These are phyloP conservation scores for Latrodectus elegans DNA, from an alignment of 2,888 invertebrate genomes.

Conservation along the genomic window DNA sequence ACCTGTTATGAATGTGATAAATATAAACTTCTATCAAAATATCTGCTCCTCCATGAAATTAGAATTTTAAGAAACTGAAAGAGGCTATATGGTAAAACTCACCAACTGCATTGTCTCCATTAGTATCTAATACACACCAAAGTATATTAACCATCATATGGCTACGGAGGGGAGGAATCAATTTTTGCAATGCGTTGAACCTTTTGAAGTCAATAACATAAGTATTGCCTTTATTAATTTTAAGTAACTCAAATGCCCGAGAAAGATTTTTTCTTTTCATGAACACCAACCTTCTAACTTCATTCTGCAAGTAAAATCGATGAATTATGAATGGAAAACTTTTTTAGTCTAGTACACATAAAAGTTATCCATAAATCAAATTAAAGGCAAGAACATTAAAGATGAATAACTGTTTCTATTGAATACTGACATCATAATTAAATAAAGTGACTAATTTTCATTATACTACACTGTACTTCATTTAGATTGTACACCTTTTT, in stretches of 20 bases:
- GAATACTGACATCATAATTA: too few species aligned
- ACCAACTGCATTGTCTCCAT: slow-evolving; percentile 73
- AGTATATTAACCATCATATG: slow-evolving; percentile 73
- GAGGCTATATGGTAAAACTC: slow-evolving; percentile 3
- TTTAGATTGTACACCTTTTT: too few species aligned
- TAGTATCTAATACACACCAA: slow-evolving; percentile 75
- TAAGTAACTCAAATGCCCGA: slow-evolving; percentile 75
- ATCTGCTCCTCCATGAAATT: too few species aligned
- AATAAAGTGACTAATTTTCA: too few species aligned
- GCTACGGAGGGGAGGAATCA: slow-evolving; percentile 72
- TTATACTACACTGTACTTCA: too few species aligned
- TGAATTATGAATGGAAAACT: neutral
- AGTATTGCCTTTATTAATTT: slow-evolving; percentile 61
- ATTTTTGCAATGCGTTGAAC: slow-evolving; percentile 74
- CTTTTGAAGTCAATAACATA: slow-evolving; percentile 73
- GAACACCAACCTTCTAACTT: slow-evolving; percentile 72
- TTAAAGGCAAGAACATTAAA: too few species aligned
- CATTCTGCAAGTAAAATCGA: slow-evolving; percentile 61
- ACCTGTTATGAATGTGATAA: too few species aligned
- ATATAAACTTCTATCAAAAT: too few species aligned
- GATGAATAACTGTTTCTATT: too few species aligned
- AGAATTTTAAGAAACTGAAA: too few species aligned
- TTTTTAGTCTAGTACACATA: too few species aligned
- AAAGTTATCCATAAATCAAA: too few species aligned
- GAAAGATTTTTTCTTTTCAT: slow-evolving; percentile 75